phyloP scores from a whole-genome alignment of 2,797 vertebrate species.

The Coregonus suidteri region DNA sequence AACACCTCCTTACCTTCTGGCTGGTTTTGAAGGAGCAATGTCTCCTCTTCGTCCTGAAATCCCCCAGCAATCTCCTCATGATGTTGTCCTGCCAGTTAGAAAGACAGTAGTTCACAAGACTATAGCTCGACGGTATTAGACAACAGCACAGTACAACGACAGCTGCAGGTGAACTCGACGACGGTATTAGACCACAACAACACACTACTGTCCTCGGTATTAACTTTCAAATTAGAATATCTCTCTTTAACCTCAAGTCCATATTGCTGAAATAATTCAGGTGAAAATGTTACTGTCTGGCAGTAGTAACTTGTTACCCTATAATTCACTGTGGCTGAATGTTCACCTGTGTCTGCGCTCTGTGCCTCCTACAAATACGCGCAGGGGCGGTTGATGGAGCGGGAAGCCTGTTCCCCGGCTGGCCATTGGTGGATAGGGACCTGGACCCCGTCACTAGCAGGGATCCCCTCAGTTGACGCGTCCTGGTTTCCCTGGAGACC shows the following conservation, averaged over 20 bases:
- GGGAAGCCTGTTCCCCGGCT: slow-evolving; percentile 71
- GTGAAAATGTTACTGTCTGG: background rate
- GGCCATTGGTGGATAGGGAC: slow-evolving; percentile 63
- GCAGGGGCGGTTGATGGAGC: slow-evolving; percentile 73
- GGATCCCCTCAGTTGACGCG: slow-evolving; percentile 50
- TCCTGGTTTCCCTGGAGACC: slow-evolving; percentile 64
- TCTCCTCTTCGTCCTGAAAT: slow-evolving; percentile 48
- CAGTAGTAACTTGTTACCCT: background rate
- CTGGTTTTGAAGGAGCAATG: slow-evolving; percentile 2
- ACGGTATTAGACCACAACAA: slow-evolving; percentile 34
- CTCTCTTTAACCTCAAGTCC: slow-evolving; percentile 47
- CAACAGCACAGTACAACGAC: background rate
- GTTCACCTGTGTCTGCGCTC: slow-evolving; percentile 49
- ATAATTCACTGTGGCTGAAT: background rate
- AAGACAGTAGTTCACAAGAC: background rate
- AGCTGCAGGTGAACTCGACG: background rate
- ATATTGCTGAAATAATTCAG: slow-evolving; percentile 1
- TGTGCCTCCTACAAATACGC: slow-evolving; percentile 66
- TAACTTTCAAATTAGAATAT: slow-evolving; percentile 23
- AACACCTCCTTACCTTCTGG: slow-evolving; percentile 47
- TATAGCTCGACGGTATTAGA: background rate
- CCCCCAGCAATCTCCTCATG: slow-evolving; percentile 45
- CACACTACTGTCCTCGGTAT: slow-evolving; percentile 49
- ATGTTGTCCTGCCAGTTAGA: slow-evolving; percentile 42
- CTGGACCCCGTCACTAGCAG: slow-evolving; percentile 24